Conservation (phyloP, 2,797 vertebrate species). For the Pangasius mekongensis region DNA sequence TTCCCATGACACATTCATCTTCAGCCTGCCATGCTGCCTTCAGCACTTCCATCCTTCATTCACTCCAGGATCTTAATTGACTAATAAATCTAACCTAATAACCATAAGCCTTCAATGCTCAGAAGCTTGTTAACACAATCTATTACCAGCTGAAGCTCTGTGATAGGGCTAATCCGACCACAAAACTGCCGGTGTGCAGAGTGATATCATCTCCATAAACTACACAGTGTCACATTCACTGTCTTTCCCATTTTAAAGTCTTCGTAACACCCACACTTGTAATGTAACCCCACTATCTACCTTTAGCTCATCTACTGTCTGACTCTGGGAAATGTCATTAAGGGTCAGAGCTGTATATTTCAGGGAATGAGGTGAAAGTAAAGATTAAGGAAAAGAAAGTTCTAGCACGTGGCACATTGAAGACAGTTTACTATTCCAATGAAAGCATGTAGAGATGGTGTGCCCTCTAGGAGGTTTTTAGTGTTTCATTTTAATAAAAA, state of each 20-base stretch:
- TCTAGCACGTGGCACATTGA: not conserved
- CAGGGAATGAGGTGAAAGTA: not conserved
- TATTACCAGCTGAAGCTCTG: conserved; percentile 47
- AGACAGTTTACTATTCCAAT: not conserved
- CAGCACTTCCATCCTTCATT: conserved; percentile 51
- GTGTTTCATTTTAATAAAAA: conserved; percentile 25
- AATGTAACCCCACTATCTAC: not conserved
- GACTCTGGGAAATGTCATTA: conserved; percentile 15
- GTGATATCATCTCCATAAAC: conserved; percentile 42
- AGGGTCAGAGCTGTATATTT: conserved; percentile 20
- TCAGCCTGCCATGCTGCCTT: conserved; percentile 30
- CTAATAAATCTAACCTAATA: conserved; percentile 64
- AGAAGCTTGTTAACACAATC: conserved; percentile 61
- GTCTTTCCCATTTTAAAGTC: conserved; percentile 25
- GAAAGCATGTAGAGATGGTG: not conserved
- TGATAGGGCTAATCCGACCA: conserved; percentile 36
- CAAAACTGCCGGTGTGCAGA: conserved; percentile 19
- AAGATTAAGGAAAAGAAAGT: conserved; percentile 25
- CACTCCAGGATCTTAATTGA: conserved; percentile 55
- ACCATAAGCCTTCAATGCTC: conserved; percentile 53
- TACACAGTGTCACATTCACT: conserved; percentile 31
- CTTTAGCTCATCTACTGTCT: not conserved
- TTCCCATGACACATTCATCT: conserved; percentile 34
- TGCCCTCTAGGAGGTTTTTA: conserved; percentile 3
- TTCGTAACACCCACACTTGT: not conserved